Base-by-base conservation (phyloP, 2,888 invertebrate genomes). In the Cosmia trapezina region DNA sequence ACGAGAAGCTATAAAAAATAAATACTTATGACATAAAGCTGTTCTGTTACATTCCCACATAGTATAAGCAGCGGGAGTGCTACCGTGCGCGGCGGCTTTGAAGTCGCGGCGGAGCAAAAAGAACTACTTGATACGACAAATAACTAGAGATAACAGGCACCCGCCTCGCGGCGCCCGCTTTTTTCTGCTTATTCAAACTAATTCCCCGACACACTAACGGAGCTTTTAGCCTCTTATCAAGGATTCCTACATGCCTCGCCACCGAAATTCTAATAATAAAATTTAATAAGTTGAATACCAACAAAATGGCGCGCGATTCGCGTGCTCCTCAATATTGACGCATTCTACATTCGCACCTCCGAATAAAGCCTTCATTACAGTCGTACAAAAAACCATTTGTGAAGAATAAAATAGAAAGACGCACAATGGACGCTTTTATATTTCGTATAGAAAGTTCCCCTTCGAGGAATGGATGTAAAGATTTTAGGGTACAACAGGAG, bases 111-210 rank as follows among this genome's bases (percentile, higher is more conserved):
- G 88, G 76, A 85, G 85, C 88, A 91, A 92, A 91, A 89, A 90
- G 88, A 91, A 91, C 91, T 92, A 94, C 95, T 94, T 93, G 93
- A 94, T 94, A 93, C 93, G 94, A 96, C 95, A 96, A 96, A 96
- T 95, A 95, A 94, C 92, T 86, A 89, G 87, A 95, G 95, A 96
- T 95, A 96, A 93, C 92, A 86, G 83, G 89, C 88, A 89, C 90
- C 88, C 89, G 89, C 86, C 88, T 85, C 94, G 94, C 93, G 94
- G 94, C 94, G 94, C 93, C 93, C 89, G 85, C 89, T 92, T 94
- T 93, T 95, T 95, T 91, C 87, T 90, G 86, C 89, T 86, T 91
- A 88, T 88, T 88, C 86, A 88, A 90, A 92, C 93, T 92, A 92
- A 94, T 91, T 91, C 89, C 87, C 86, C 86, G 88, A 84, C 89